A percentile compares a stretch with the other conserved stretches of the same genome.
Evolutionary conservation across 2,888 invertebrate species (phyloP).

Genomic region (Tachina fera): DNA sequence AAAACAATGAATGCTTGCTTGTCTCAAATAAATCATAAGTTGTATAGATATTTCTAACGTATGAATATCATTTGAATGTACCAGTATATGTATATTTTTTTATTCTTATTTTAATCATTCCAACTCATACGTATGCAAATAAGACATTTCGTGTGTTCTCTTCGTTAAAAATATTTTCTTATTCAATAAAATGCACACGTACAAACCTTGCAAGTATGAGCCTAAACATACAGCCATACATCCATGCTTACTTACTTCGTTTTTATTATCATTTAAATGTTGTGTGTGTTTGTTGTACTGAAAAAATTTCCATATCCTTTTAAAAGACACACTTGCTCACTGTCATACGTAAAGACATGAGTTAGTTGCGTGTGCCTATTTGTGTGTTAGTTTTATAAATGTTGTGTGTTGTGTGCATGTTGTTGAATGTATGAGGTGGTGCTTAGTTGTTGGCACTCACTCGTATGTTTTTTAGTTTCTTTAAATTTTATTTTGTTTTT

Average conservation of each 20-base stretch:
- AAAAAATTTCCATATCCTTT: constrained; percentile 65
- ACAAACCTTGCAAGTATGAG: constrained; percentile 7
- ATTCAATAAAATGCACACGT: not conserved
- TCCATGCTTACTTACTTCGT: constrained; percentile 59
- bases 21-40: constrained; percentile 32
- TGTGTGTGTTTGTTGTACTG: constrained; percentile 35
- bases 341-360: constrained; percentile 39
- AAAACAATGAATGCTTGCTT: not conserved
- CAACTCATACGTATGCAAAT: constrained; percentile 47
- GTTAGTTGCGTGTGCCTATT: constrained; percentile 43
- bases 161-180: constrained; percentile 19
- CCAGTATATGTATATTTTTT: not conserved
- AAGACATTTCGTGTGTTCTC: constrained; percentile 47
- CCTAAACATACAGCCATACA: not conserved
- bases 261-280: constrained; percentile 45
- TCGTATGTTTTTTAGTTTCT: constrained; percentile 29
- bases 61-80: constrained; percentile 8
- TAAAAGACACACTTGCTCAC: constrained; percentile 15
- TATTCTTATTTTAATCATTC: constrained; percentile 10
- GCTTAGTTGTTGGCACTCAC: constrained; percentile 17
- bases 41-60: constrained; percentile 11
- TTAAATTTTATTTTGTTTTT: not conserved
- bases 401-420: constrained; percentile 53
- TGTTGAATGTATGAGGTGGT: constrained; percentile 49
- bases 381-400: not conserved